Base-by-base conservation (phyloP, 2,888 invertebrate genomes). In the Pachydiplax longipennis region DNA sequence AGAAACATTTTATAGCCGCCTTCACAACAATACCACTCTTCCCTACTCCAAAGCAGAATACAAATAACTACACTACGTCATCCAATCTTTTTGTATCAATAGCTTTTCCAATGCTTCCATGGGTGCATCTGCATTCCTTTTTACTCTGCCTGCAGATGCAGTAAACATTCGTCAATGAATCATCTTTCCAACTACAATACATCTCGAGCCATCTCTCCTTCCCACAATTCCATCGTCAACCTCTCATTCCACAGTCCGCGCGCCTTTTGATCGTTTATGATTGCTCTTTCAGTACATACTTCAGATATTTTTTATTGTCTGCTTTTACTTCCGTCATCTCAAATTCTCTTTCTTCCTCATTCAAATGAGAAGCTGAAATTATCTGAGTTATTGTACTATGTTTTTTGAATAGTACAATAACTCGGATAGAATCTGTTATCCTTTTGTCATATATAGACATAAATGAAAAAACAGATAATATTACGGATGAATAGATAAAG, bases 101-200 rank as follows among this genome's bases (percentile, higher is more conserved):
- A 73, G 73, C 73, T 31, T 73, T 73, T 25, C 25, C 31, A 31
- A 31, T 65, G 22, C 83, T 10, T 31, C 58, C 22, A n/a, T 13
- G 48, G 35, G 12, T 40, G 40, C 81, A 81, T 83, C 83, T 37
- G 31, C 37, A 22, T 87, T 18, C 61, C 65, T 31, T 40, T 87
- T 87, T 37, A 35, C 65, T 22, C 61, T 35, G 22, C 87, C 37
- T 58, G 35, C n/a, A 65, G 87, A 87, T 65, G 87, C 87, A 65
- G 61, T 22, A 87, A 31, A 40, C 87, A 37, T 31, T 35, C 87
- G 58, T n/a, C 37, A 65, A 87, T 65, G 87, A 87, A 87, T 87
- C 65, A 87, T 61, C 87, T 13, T 80, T 0, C 82, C 18, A 25
- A 48, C 25, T 83, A 6, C 37, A 73, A 25, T 31, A 73, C 73